A percentile compares a stretch with the other conserved stretches of the same genome.
phyloP scores from a whole-genome alignment of 2,888 invertebrate species.

The Drosophila neutralis region DNA sequence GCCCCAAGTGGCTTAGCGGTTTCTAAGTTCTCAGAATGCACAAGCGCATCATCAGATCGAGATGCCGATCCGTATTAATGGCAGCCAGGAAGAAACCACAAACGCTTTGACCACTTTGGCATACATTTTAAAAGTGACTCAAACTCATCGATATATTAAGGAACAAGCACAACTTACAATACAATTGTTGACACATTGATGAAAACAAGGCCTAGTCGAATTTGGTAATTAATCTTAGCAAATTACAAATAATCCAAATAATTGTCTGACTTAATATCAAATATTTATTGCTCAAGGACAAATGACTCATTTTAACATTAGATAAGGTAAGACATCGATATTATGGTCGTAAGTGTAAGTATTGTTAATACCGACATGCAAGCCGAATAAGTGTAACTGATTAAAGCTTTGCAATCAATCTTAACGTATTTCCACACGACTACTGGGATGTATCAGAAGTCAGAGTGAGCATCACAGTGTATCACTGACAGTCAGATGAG shows the following conservation, averaged over 20 bases:
- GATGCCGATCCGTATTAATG: conserved; percentile 29
- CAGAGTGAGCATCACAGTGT: neutral
- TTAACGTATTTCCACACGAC: no score
- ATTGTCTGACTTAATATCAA: neutral
- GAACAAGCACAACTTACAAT: neutral
- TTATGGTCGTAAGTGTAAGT: neutral
- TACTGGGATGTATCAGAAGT: neutral
- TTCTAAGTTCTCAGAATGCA: conserved; percentile 64
- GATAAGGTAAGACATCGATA: neutral
- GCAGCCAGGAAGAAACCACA: neutral
- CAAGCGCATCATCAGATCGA: conserved; percentile 41
- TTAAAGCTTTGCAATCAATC: neutral
- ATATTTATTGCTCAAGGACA: neutral
- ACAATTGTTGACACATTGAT: neutral
- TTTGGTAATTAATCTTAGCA: neutral
- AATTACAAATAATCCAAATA: neutral
- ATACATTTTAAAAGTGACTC: conserved; percentile 3
- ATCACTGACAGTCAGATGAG: neutral
- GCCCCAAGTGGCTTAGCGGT: conserved; percentile 37
- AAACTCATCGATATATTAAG: neutral
- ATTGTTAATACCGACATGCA: neutral
- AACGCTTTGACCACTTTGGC: neutral
- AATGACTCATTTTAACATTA: neutral
- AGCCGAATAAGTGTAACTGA: neutral
- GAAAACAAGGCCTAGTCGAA: neutral